phyloP scores from a whole-genome alignment of 2,797 vertebrate species.

The Harpagifer antarcticus region DNA sequence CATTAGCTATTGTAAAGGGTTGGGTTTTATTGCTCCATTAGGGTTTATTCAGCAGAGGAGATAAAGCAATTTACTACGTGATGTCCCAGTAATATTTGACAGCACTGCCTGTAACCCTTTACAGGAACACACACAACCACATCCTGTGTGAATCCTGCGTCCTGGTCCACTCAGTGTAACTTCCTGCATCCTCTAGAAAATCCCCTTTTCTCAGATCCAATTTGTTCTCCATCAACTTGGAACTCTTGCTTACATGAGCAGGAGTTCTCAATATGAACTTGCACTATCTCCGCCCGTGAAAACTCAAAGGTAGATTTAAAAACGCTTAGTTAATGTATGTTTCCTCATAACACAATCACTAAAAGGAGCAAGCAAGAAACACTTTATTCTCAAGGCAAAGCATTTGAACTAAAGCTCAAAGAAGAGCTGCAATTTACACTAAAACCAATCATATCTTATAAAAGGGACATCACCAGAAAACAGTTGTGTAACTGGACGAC shows the following conservation, averaged over 20 bases:
- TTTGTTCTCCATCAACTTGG: background rate
- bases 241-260: background rate
- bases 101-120: conserved; percentile 31
- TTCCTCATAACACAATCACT: background rate
- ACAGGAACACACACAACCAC: conserved; percentile 30
- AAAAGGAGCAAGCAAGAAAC: background rate
- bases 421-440: background rate
- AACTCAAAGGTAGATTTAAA: background rate
- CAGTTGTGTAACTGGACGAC: background rate
- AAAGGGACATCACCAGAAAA: background rate
- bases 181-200: conserved; percentile 13
- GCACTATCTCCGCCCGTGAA: background rate
- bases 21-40: conserved; percentile 59
- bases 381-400: background rate
- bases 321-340: background rate
- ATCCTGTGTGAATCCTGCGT: conserved; percentile 18
- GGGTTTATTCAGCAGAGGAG: conserved; percentile 45
- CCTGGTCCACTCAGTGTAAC: conserved; percentile 13
- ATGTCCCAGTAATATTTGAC: conserved; percentile 33
- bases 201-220: background rate
- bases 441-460: background rate
- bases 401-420: background rate
- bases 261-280: background rate
- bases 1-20: conserved; percentile 50
- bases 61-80: conserved; percentile 54